These are phyloP conservation scores for Halichoerus grypus DNA, from an alignment of 2,113 vertebrate genomes.

Conservation along the genomic window DNA sequence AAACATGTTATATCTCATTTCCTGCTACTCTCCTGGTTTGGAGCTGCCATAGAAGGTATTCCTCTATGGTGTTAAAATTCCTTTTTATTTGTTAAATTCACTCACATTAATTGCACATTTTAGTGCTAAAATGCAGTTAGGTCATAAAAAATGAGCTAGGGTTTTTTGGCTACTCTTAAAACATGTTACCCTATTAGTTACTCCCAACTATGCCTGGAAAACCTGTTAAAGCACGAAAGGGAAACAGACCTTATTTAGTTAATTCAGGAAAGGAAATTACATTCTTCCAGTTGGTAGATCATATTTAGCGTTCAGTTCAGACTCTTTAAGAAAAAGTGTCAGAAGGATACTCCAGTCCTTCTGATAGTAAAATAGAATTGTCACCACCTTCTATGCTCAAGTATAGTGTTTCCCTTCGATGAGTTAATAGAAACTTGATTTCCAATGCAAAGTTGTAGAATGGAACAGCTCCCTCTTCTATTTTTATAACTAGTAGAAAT, in stretches of 20 bases:
- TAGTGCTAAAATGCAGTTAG: constrained; percentile 15
- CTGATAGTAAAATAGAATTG: neutral
- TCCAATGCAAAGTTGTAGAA: constrained; percentile 16
- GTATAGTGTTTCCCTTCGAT: neutral
- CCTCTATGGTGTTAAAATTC: constrained; percentile 30
- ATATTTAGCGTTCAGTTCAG: constrained; percentile 42
- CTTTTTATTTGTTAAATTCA: neutral
- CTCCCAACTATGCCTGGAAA: neutral
- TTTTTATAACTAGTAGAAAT: constrained; percentile 50
- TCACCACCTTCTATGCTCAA: neutral
- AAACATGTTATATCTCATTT: constrained; percentile 10
- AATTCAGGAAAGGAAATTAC: constrained; percentile 53
- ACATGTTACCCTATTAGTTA: neutral
- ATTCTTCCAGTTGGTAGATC: constrained; percentile 38
- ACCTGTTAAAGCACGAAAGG: constrained; percentile 1
- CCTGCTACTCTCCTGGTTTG: neutral
- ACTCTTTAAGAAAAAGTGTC: neutral
- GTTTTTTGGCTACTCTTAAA: constrained; percentile 27
- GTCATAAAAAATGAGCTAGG: neutral
- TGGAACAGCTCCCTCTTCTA: neutral
- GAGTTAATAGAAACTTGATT: neutral
- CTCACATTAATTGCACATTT: neutral
- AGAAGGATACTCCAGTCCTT: neutral
- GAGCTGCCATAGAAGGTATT: neutral
- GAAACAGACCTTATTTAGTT: constrained; percentile 22